A percentile compares a stretch with the other conserved stretches of the same genome.
phyloP scores from a whole-genome alignment of 2,888 invertebrate genomes.

The Timema podura region DNA sequence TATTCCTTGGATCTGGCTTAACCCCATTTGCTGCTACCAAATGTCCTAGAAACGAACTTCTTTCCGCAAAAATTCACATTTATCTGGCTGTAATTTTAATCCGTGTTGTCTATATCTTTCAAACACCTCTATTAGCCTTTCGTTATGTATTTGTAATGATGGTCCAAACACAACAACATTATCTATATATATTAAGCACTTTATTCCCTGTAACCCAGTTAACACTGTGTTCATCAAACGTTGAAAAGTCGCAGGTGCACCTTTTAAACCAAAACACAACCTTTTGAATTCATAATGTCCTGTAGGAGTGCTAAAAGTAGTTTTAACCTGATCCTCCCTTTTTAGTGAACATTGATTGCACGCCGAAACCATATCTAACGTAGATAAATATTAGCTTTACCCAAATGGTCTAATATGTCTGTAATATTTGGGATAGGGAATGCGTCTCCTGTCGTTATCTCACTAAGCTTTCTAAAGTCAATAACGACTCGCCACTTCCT shows the following conservation, averaged over 20 bases:
- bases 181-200: neutral
- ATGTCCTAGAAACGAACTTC: neutral
- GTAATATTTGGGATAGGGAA: too few species aligned
- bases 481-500: too few species aligned
- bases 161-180: neutral
- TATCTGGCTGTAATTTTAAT: slow-evolving; percentile 25
- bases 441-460: too few species aligned
- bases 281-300: neutral
- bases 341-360: too few species aligned
- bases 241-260: neutral
- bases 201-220: neutral
- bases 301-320: neutral
- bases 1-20: slow-evolving; percentile 19
- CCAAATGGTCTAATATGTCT: too few species aligned
- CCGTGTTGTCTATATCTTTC: slow-evolving; percentile 14
- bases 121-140: slow-evolving; percentile 22
- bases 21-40: slow-evolving; percentile 3
- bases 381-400: too few species aligned
- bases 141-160: neutral
- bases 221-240: neutral
- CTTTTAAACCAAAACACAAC: neutral
- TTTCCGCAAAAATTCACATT: slow-evolving; percentile 27
- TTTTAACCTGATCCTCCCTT: too few species aligned
- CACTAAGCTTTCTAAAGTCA: too few species aligned
- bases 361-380: too few species aligned